Conservation (phyloP, 2,888 invertebrate species). For the Portevinia maculata region DNA sequence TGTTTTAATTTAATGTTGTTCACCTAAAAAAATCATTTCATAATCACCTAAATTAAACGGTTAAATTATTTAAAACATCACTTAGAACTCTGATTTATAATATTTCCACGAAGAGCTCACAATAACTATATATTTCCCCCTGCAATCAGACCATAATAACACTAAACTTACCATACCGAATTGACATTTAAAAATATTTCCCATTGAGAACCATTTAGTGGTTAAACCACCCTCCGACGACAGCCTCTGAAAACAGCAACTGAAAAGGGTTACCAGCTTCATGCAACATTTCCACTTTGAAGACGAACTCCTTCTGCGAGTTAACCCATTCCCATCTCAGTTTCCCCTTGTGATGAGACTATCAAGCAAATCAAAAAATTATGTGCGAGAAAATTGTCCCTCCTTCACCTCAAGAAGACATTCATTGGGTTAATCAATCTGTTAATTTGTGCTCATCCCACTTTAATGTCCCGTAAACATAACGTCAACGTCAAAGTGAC, state of each 20-base stretch:
- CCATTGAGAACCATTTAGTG: slow-evolving; percentile 40
- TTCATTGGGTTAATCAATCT: slow-evolving; percentile 64
- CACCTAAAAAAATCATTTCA: slow-evolving; percentile 12
- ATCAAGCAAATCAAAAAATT: not conserved
- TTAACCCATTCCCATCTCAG: slow-evolving; percentile 9
- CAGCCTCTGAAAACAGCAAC: not conserved
- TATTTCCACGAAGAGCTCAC: slow-evolving; percentile 33
- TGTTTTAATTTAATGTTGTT: too few species aligned
- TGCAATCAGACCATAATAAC: slow-evolving; percentile 18
- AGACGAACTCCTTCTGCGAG: not conserved
- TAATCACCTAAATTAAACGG: slow-evolving; percentile 14
- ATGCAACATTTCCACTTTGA: not conserved
- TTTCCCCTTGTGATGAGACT: not conserved
- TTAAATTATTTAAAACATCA: slow-evolving; percentile 41
- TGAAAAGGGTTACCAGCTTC: slow-evolving; percentile 20
- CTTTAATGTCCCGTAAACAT: slow-evolving; percentile 20
- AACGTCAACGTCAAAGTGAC: slow-evolving; percentile 20
- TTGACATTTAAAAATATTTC: slow-evolving; percentile 48
- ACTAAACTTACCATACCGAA: slow-evolving; percentile 42
- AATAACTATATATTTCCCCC: not conserved
- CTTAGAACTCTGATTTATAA: slow-evolving; percentile 18
- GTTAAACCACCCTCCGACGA: slow-evolving; percentile 4
- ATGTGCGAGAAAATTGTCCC: slow-evolving; percentile 2
- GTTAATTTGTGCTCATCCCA: slow-evolving; percentile 43
- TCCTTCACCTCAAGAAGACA: slow-evolving; percentile 16